Base-by-base conservation (phyloP, 2,888 invertebrate species). In the Eledona agricola region DNA sequence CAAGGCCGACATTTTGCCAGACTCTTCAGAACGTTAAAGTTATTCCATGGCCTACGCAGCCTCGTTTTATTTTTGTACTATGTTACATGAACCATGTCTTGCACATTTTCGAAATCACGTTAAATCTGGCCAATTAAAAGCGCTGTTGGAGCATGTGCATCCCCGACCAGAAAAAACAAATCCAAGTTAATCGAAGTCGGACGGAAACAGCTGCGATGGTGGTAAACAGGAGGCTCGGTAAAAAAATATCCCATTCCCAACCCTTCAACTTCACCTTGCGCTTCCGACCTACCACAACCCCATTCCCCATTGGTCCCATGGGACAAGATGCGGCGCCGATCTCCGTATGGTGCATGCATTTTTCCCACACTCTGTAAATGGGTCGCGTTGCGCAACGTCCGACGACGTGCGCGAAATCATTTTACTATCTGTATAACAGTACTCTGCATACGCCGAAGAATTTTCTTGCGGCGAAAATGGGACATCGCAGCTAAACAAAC, bases 391-490 rank as follows among this genome's bases (percentile, higher is more conserved):
- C 42, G 29, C 45, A 45, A 45, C 45, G n/a, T n/a, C n/a, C n/a
- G n/a, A n/a, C n/a, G n/a, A n/a, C 5, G 12, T 32, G 35, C 49
- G 49, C 51, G 43, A 43, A 51, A 34, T 51, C 15, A 51, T 51
- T 51, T 51, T 51, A 51, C 51, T 51, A 51, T 51, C 51, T 6
- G 43, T 43, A 51, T 51, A 51, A 51, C 51, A 43, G 51, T 43
- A 51, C 34, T 34, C 19, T 35, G 13, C 51, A 47, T 51, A 51
- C 51, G 51, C 23, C 7, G 19, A 49, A 13, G 47, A 53, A 53
- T 53, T 53, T 49, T 43, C 17, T 9, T 19, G n/a, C n/a, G 13
- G 31, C 10, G 49, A 34, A 53, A 53, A 53, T 53, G 37, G 53
- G 53, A 35, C 51, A 52, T 17, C 29, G 23, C 13, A 28, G 35